Evolutionary conservation across 2,888 invertebrate genomes (phyloP).

Genomic region (Altica lythri): DNA sequence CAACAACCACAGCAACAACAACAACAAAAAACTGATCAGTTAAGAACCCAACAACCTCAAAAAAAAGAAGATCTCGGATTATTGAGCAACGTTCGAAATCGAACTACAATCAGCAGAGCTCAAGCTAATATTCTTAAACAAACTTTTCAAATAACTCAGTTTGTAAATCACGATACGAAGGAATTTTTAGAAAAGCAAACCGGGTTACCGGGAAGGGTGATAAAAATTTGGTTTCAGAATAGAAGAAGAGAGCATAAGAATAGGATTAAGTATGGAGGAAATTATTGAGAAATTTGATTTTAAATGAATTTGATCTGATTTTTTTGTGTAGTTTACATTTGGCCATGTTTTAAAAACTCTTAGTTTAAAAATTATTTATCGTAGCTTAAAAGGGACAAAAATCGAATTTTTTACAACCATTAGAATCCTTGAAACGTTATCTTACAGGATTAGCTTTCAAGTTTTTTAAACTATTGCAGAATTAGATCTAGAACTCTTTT

Average conservation of each 20-base stretch:
- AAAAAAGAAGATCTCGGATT: slow-evolving; percentile 8
- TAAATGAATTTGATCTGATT: background rate
- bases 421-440: too few species aligned
- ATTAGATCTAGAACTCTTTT: too few species aligned
- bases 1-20: background rate
- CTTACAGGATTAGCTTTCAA: too few species aligned
- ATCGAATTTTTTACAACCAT: too few species aligned
- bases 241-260: slow-evolving; percentile 31
- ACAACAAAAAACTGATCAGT: too few species aligned
- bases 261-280: slow-evolving; percentile 17
- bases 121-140: slow-evolving; percentile 27
- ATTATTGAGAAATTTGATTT: background rate
- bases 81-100: slow-evolving; percentile 11
- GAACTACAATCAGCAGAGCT: slow-evolving; percentile 28
- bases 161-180: slow-evolving; percentile 22
- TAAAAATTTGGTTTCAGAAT: slow-evolving; percentile 35
- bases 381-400: too few species aligned
- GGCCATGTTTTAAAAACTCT: too few species aligned
- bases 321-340: too few species aligned
- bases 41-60: background rate
- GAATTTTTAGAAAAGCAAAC: slow-evolving; percentile 27
- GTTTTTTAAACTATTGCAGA: too few species aligned
- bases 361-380: too few species aligned
- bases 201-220: slow-evolving; percentile 29
- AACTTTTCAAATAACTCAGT: slow-evolving; percentile 26